Evolutionary conservation across 2,113 vertebrate species (phyloP).

Genomic region (Polyodon spathula): DNA sequence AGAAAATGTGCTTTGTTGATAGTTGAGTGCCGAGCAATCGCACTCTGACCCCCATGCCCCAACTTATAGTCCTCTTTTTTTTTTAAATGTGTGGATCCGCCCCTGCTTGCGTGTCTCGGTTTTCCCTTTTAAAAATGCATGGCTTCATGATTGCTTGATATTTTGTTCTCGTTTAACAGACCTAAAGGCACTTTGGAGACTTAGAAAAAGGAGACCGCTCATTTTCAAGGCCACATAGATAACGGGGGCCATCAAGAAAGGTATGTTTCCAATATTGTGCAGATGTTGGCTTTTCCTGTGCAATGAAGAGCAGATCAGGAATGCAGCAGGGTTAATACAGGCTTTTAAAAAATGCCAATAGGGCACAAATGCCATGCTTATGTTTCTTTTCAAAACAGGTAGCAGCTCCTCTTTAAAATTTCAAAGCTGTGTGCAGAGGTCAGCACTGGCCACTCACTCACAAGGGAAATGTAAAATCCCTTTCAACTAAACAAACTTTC

Average conservation of each 20-base stretch:
- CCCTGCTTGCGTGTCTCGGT: constrained; percentile 19
- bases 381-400: constrained; percentile 5
- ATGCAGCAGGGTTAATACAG: neutral
- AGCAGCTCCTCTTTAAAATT: neutral
- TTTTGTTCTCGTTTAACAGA: constrained; percentile 18
- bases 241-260: neutral
- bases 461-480: constrained; percentile 7
- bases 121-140: constrained; percentile 13
- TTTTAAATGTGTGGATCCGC: constrained; percentile 22
- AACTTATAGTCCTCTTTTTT: neutral
- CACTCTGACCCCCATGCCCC: constrained; percentile 3
- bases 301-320: constrained; percentile 3
- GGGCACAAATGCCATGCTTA: constrained; percentile 2
- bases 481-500: neutral
- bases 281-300: neutral
- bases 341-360: too few species aligned
- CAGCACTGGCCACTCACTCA: neutral
- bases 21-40: too few species aligned
- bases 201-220: neutral
- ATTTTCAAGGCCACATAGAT: neutral
- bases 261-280: constrained; percentile 2
- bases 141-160: constrained; percentile 17
- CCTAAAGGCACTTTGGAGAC: constrained; percentile 12
- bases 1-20: too few species aligned
- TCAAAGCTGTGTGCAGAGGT: neutral